Evolutionary conservation across 1,140 invertebrate genomes (phyloP).

Genomic region (Zophobas morio): DNA sequence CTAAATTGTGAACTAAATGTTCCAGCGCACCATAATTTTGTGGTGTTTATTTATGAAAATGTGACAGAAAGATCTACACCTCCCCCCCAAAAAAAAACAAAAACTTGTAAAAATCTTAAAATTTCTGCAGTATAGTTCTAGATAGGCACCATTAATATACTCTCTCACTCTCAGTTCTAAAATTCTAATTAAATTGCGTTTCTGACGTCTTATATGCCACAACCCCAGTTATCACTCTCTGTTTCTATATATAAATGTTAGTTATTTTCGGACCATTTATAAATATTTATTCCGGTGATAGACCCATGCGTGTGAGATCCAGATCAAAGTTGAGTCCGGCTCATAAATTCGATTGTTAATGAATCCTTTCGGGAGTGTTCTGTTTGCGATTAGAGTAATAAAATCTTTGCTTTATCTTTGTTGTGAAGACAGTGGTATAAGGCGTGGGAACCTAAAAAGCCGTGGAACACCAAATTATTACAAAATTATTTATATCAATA

Average conservation of each 20-base stretch:
- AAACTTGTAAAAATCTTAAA: too few species aligned
- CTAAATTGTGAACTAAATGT: too few species aligned
- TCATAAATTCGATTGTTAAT: conserved; percentile 26
- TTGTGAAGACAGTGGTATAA: conserved; percentile 3
- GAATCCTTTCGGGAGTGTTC: conserved; percentile 5
- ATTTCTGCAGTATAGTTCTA: too few species aligned
- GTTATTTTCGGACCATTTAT: conserved; percentile 7
- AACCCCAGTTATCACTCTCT: too few species aligned
- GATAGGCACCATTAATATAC: too few species aligned
- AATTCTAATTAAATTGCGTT: too few species aligned
- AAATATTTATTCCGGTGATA: conserved; percentile 5
- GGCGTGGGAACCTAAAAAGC: not conserved
- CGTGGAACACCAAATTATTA: not conserved
- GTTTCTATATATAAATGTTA: not conserved
- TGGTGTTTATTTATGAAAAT: too few species aligned
- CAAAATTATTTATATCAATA: conserved; percentile 22
- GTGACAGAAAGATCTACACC: too few species aligned
- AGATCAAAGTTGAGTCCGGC: not conserved
- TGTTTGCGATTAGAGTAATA: conserved; percentile 34
- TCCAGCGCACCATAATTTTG: too few species aligned
- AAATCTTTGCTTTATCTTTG: conserved; percentile 12
- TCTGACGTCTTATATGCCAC: too few species aligned
- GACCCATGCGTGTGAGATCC: conserved; percentile 7
- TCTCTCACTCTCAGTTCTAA: too few species aligned
- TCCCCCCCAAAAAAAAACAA: too few species aligned